Evolutionary conservation across 1,140 invertebrate genomes (phyloP), one percentile per base, ranked within the genome.

Genomic region (Lepidostoma basale): DNA sequence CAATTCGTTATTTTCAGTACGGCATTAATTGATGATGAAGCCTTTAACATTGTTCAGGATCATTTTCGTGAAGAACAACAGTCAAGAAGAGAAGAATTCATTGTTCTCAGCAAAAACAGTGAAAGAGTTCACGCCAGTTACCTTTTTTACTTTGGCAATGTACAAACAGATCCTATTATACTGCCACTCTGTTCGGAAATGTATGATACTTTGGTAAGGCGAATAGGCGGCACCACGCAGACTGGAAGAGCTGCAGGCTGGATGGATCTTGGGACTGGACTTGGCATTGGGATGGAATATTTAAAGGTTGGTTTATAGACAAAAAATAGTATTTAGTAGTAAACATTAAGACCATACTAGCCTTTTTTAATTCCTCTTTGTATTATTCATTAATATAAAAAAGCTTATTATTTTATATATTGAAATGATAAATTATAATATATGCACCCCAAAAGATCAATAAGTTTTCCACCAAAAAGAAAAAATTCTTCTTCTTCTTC

Each of bases 81-180:
- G 49, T 75, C 60, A 56, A 78, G 81, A 73, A 76, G 80, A 70
- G 70, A 65, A 0, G 75, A 79, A 63, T 74, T 81, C 59, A 75
- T 75, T 62, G 71, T 62, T 18, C 72, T 83, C 60, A 75, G 75
- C 58, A 74, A 77, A 69, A 81, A 79, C 77, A 76, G 78, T 18
- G 73, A 69, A 56, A 76, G 73, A 62, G 73, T 83, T 16, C 81
- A 83, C 62, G 77, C 79, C 36, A 78, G 77, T 68, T 72, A 81
- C 54, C 58, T 83, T 6, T 83, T 81, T 68, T 81, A 82, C 68
- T 76, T 79, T 30, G 78, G 81, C 20, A 67, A 42, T 25, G 62
- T 64, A 12, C 23, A 33, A 12, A 54, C 56, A 16, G 66, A 72
- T 22, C 22, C 23, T 22, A n/a, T n/a, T n/a, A 40, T 64, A 40